Base-by-base conservation (phyloP, 2,797 vertebrate species). In the Gymnothorax javanicus region DNA sequence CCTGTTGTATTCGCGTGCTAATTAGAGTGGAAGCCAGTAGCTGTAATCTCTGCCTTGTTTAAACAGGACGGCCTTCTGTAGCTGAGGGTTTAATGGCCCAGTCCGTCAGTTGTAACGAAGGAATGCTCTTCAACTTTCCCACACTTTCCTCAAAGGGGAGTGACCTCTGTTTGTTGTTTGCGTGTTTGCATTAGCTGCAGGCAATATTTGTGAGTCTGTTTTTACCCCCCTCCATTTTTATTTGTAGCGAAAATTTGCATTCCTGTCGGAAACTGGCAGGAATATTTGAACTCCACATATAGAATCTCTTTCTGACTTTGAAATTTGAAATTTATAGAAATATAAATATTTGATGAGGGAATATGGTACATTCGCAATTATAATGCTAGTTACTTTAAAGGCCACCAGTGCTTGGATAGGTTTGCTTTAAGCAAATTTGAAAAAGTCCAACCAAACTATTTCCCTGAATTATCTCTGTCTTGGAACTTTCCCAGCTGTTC, bases 101-200 rank as follows among this genome's bases (percentile, higher is more conserved):
- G 89, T 88, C 85, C 89, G 91, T 84, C 73, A 60, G 85, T 85
- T 86, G 91, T 89, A 88, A 89, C 87, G 92, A 92, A 93, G 93
- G 93, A 91, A 91, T 90, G 94, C 94, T 92, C 89, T 91, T 90
- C 93, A 93, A 92, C 91, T 95, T 96, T 96, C 95, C 95, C 95
- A 96, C 95, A 95, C 94, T 95, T 93, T 93, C 93, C 94, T 95
- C 93, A 95, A 95, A 95, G 90, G 89, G 89, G 84, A 17, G 93
- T 27, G 93, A 92, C 90, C 91, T 93, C 50, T 86, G 93, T 95
- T 94, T 94, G 92, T 92, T 93, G 52, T 89, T 82, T 86, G 84
- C 86, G 71, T 93, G 52, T 88, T 83, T 86, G 83, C 86, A 84
- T 83, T 56, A 79, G 84, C 86, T 11, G 27, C 33, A 4, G 62